phyloP scores from a whole-genome alignment of 2,797 vertebrate species.

The Pterois miles region DNA sequence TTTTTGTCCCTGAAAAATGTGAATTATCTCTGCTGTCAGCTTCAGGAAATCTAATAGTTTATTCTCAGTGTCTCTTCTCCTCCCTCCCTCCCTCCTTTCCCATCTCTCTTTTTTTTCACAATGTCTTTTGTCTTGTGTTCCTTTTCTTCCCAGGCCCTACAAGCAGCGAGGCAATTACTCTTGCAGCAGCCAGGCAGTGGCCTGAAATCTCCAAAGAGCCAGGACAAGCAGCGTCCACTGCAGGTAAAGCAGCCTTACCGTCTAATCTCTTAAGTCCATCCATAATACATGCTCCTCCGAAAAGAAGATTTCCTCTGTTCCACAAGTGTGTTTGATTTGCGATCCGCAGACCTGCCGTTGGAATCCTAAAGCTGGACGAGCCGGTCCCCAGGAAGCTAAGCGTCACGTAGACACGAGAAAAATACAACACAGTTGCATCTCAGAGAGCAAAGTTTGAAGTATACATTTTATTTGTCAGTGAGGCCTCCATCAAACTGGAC shows the following conservation, averaged over 20 bases:
- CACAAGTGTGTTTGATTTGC: constrained; percentile 85
- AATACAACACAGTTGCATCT: constrained; percentile 37
- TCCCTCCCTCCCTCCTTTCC: background rate
- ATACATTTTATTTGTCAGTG: background rate
- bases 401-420: constrained; percentile 38
- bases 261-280: constrained; percentile 86
- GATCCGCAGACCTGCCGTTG: constrained; percentile 75
- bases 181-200: constrained; percentile 99
- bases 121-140: constrained; percentile 66
- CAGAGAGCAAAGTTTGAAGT: constrained; percentile 13
- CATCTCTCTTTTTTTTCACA: constrained; percentile 39
- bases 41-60: constrained; percentile 59
- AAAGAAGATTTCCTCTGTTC: constrained; percentile 84
- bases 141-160: constrained; percentile 89
- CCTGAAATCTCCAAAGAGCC: constrained; percentile 99
- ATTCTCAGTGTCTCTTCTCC: constrained; percentile 43
- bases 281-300: constrained; percentile 81
- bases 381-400: constrained; percentile 61
- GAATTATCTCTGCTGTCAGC: constrained; percentile 43
- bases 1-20: constrained; percentile 41
- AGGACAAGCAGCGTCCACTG: constrained; percentile 98
- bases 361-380: constrained; percentile 75
- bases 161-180: constrained; percentile 98
- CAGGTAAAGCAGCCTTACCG: constrained; percentile 90
- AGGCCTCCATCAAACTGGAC: constrained; percentile 2